Evolutionary conservation across 1,140 invertebrate genomes (phyloP), one percentile per base, ranked within the genome.

Genomic region (Eriocheir sinensis): DNA sequence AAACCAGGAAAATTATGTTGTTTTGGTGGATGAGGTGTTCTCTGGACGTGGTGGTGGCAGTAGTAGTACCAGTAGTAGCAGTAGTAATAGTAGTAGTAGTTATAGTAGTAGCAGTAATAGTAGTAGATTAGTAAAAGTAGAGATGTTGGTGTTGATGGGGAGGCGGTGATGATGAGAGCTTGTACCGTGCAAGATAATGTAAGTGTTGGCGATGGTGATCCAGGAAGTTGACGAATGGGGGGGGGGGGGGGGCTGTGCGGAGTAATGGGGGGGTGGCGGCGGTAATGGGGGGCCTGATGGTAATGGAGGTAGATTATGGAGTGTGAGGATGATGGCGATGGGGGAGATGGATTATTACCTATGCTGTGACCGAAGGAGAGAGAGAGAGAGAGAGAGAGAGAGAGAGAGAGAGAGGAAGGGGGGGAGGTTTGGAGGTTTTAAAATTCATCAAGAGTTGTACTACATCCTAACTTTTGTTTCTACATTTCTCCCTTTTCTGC

Each of bases 301-400:
- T 72, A n/a, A 72, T 72, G 21, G 60, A 4, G 21, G 27, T 12
- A 72, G 60, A 72, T 72, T 72, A 72, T 72, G 60, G 60, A 21
- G 48, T 53, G 48, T 12, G 48, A 53, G 48, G 48, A 53, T 53
- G 48, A 53, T 53, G 48, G 48, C 21, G 48, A 53, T 53, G 21
- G 48, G 12, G 53, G 9, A 21, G 9, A 21, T 60, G 53, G n/a
- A n/a, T n/a, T n/a, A n/a, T n/a, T n/a, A 21, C 27, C 9, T 60
- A 21, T 60, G 53, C 27, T 60, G 17, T 9, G 17, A 21, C 9
- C 9, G 27, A 21, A 60, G 53, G 44, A 72, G 60, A n/a, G 60
- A 72, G 60, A 72, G 60, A 72, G 60, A 72, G 60, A 72, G 60
- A 72, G 60, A 72, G 60, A 72, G 60, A 72, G 60, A 72, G 60